Conservation (phyloP, 2,888 invertebrate genomes). For the Metallyticus violacea region DNA sequence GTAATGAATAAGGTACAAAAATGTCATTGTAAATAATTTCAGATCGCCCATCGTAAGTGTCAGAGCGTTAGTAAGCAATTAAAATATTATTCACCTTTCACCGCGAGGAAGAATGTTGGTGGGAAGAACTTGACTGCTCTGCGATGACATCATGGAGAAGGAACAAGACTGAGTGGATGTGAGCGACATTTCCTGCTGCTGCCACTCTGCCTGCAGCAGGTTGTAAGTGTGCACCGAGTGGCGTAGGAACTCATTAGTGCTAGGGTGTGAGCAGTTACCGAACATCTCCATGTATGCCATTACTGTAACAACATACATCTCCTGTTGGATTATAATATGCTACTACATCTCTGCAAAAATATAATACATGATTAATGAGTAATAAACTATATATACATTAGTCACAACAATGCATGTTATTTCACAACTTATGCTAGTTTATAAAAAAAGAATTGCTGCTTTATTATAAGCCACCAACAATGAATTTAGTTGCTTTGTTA, state of each 20-base stretch:
- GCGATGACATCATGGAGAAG: slow-evolving; percentile 36
- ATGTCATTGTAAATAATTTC: no score
- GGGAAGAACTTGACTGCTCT: slow-evolving; percentile 22
- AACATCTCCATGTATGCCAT: slow-evolving; percentile 97
- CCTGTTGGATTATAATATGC: neutral
- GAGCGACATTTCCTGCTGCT: slow-evolving; percentile 43
- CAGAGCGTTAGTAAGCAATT: no score
- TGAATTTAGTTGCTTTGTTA: no score
- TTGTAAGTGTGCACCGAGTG: slow-evolving; percentile 85
- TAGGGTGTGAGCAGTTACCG: slow-evolving; percentile 77
- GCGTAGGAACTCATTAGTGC: slow-evolving; percentile 72
- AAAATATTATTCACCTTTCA: neutral
- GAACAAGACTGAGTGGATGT: slow-evolving; percentile 59
- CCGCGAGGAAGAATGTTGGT: neutral
- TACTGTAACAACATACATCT: slow-evolving; percentile 57
- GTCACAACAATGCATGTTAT: no score
- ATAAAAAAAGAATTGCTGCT: no score
- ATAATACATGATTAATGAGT: no score
- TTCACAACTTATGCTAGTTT: no score
- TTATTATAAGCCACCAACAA: no score
- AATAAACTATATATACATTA: no score
- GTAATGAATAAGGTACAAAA: no score
- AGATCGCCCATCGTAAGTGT: no score
- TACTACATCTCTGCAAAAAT: no score
- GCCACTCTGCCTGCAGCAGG: slow-evolving; percentile 53